These are phyloP conservation scores for Druon quercuslanigerum DNA, from an alignment of 1,140 invertebrate genomes.

Conservation along the genomic window DNA sequence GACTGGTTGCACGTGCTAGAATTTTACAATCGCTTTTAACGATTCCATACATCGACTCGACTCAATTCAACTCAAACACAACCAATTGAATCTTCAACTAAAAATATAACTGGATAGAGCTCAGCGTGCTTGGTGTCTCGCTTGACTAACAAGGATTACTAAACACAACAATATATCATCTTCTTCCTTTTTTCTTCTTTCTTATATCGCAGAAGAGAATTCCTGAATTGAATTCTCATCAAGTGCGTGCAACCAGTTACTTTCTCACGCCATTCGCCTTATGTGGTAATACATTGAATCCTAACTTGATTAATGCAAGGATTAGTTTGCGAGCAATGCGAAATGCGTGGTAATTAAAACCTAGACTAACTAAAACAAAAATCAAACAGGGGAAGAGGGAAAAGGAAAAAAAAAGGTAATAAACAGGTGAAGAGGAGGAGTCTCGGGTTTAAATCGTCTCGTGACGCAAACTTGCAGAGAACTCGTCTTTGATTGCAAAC, in stretches of 20 bases:
- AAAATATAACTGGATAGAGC: not conserved
- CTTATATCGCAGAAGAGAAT: not conserved
- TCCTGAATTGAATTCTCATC: not conserved
- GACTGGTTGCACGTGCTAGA: slow-evolving; percentile 26
- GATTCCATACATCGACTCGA: not conserved
- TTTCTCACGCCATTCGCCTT: not conserved
- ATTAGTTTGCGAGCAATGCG: slow-evolving; percentile 14
- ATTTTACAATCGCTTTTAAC: slow-evolving; percentile 5
- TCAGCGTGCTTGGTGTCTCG: slow-evolving; percentile 3
- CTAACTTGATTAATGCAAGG: slow-evolving; percentile 1
- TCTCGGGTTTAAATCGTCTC: not conserved
- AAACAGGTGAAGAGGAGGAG: not conserved
- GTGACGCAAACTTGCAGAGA: not conserved
- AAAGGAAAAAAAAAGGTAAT: not conserved
- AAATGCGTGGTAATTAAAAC: slow-evolving; percentile 21
- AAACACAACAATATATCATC: not conserved
- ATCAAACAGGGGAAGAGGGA: not conserved
- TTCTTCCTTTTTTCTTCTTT: not conserved
- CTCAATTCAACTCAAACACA: not conserved
- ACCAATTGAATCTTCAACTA: not conserved
- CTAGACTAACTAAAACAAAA: slow-evolving; percentile 16
- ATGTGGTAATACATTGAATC: slow-evolving; percentile 24
- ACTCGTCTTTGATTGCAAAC: slow-evolving; percentile 29
- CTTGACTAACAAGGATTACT: slow-evolving; percentile 7
- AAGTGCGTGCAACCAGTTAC: slow-evolving; percentile 17